These are phyloP conservation scores for Ardeotis arabs DNA, from an alignment of 2,113 vertebrate species.

Conservation along the genomic window DNA sequence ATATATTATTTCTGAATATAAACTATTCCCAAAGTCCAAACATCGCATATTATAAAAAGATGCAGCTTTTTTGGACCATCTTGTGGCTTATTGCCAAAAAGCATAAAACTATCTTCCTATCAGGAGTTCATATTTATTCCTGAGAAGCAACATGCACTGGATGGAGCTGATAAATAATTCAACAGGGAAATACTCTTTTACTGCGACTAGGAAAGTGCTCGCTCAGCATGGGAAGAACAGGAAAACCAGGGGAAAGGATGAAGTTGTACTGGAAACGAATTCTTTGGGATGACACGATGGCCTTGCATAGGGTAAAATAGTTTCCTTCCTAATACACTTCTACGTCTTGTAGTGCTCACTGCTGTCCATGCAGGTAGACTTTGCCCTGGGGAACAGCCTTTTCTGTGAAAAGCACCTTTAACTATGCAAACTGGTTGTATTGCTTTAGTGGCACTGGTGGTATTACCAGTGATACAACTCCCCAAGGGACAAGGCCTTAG, in stretches of 20 bases:
- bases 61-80: background rate
- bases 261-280: slow-evolving; percentile 1
- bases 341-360: background rate
- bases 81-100: slow-evolving; percentile 24
- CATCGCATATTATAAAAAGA: background rate
- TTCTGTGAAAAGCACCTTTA: background rate
- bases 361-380: background rate
- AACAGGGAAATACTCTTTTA: slow-evolving; percentile 47
- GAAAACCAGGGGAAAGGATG: background rate
- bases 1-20: slow-evolving; percentile 1
- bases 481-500: background rate
- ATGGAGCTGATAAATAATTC: slow-evolving; percentile 33
- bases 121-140: background rate
- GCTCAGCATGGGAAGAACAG: background rate
- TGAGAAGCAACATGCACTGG: slow-evolving; percentile 1
- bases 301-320: background rate
- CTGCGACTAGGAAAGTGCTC: slow-evolving; percentile 4
- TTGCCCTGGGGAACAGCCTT: background rate
- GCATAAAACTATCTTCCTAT: background rate
- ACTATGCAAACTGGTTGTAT: background rate
- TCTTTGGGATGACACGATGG: background rate
- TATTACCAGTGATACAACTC: background rate
- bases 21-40: background rate
- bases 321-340: background rate
- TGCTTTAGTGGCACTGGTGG: background rate